Conservation (phyloP, 2,113 vertebrate species). For the Poecilia latipinna region DNA sequence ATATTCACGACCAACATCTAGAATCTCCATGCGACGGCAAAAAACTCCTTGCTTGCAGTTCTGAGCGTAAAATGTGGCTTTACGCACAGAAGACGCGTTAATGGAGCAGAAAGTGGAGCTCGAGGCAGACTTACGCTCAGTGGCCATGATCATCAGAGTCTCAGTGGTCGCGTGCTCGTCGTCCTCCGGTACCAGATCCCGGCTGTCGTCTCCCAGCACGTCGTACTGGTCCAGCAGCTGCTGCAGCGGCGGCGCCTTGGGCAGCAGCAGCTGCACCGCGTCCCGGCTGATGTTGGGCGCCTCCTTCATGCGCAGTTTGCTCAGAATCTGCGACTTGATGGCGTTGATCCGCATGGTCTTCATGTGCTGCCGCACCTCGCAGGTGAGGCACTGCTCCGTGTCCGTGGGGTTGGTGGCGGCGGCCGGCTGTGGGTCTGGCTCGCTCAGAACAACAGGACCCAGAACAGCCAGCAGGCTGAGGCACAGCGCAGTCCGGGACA, state of each 20-base stretch:
- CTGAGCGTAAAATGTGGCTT: background rate
- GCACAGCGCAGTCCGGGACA: slow-evolving; percentile 81
- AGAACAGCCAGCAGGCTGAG: slow-evolving; percentile 86
- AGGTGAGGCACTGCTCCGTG: slow-evolving; percentile 89
- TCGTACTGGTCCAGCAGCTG: slow-evolving; percentile 98
- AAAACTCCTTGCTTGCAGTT: background rate
- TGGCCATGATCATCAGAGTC: slow-evolving; percentile 94
- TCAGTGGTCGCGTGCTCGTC: slow-evolving; percentile 95
- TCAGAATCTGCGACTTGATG: slow-evolving; percentile 98
- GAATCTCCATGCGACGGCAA: background rate
- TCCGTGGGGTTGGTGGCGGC: slow-evolving; percentile 81
- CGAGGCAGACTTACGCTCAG: slow-evolving; percentile 86
- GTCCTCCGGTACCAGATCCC: slow-evolving; percentile 88
- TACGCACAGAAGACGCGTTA: slow-evolving; percentile 33
- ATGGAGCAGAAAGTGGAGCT: background rate
- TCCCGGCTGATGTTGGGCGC: slow-evolving; percentile 98
- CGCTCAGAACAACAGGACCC: slow-evolving; percentile 85
- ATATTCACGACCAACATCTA: background rate
- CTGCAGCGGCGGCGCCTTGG: slow-evolving; percentile 94
- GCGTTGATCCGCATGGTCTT: slow-evolving; percentile 94
- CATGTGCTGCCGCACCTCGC: slow-evolving; percentile 93
- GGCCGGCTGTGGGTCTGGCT: slow-evolving; percentile 80
- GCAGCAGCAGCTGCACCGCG: slow-evolving; percentile 92
- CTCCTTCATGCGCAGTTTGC: slow-evolving; percentile 96
- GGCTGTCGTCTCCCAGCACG: slow-evolving; percentile 94